Base-by-base conservation (phyloP, 2,888 invertebrate genomes). In the Pterostichus niger region DNA sequence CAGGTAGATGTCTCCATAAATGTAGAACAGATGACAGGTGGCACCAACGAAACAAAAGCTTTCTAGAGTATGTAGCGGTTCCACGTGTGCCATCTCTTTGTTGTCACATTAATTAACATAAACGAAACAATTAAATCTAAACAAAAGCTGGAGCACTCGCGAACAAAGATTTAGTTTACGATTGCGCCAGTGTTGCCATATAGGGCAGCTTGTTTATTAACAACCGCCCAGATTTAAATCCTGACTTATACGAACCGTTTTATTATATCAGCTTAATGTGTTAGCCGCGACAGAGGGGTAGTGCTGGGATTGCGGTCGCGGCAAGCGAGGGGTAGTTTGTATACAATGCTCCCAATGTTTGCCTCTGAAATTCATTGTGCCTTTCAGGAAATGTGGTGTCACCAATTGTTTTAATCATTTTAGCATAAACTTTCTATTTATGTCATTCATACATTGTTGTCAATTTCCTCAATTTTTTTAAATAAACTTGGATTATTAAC, bases 261-360 rank as follows among this genome's bases (percentile, higher is more conserved):
- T 82, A 82, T 82, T 82, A 82, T 82, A 82, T 82, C 73, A 82
- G 75, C 59, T 73, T 82, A 75, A 82, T 82, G 82, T 81, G 54
- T 52, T 64, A 71, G 44, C 68, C 68, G 68, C 68, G 68, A 71
- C 68, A 71, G 64, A 64, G 31, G 35, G 64, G 59, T 59, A 59
- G 17, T 59, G 31, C 31, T 59, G 59, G 56, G 59, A 17, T 31
- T 59, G 59, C 59, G 59, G 59, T 9, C 9, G 6, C 7, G 40
- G 7, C 3, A 9, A 0, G 40, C 40, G 40, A 6, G 40, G 40
- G 40, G 40, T 2, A 40, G 40, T 2, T 40, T 40, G 40, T 11
- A 24, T 24, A 59, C 59, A 59, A 59, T 59, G 59, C 31, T 11
- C 59, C 31, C 59, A 59, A 59, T 59, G 59, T 59, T 59, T 59